Percentiles rank a stretch among this genome's conserved stretches.
phyloP scores from a whole-genome alignment of 1,140 invertebrate genomes.

The Lasioglossum albipes region DNA sequence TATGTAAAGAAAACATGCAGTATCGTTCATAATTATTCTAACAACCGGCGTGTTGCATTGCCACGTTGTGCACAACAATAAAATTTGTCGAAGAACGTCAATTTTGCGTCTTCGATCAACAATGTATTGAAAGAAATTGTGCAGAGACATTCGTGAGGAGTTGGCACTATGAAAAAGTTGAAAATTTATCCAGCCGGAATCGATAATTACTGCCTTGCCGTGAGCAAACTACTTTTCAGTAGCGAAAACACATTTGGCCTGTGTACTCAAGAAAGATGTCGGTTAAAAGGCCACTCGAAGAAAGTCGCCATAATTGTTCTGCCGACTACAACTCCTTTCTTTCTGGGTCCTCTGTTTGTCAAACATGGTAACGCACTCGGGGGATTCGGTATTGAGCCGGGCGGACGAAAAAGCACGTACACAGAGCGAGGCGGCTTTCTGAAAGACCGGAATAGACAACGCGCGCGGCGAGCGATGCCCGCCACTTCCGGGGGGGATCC shows the following conservation, averaged over 20 bases:
- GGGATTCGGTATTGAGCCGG: neutral
- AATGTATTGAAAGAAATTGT: no score
- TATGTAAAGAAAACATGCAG: no score
- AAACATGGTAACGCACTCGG: conserved; percentile 30
- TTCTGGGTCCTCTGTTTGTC: neutral
- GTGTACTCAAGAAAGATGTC: neutral
- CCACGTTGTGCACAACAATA: no score
- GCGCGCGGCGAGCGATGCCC: neutral
- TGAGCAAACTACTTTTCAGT: neutral
- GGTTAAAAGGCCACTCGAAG: neutral
- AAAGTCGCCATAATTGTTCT: neutral
- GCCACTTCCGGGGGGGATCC: conserved; percentile 8
- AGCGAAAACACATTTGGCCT: neutral
- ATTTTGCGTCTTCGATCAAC: no score
- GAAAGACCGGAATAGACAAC: neutral
- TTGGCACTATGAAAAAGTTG: no score
- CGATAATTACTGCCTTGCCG: no score
- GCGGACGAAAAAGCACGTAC: neutral
- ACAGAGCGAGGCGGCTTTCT: neutral
- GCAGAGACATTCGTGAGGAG: no score
- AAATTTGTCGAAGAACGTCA: no score
- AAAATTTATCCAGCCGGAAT: no score
- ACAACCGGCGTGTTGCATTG: no score
- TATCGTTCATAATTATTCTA: no score
- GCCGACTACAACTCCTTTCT: neutral